Evolutionary conservation across 2,888 invertebrate genomes (phyloP).

Genomic region (Ochlodes sylvanus): DNA sequence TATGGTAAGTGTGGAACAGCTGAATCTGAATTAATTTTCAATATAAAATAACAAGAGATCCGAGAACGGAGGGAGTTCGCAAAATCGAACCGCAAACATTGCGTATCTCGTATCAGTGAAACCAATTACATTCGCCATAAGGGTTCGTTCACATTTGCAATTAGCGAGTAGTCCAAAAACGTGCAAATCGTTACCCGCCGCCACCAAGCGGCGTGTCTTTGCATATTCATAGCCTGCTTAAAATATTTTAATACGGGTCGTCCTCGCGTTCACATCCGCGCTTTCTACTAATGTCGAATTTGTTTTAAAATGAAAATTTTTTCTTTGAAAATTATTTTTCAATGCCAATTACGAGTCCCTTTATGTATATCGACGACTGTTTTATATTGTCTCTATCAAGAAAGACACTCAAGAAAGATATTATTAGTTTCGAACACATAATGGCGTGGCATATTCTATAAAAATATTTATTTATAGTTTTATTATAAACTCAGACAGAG

Average conservation of each 20-base stretch:
- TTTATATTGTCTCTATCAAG: too few species aligned
- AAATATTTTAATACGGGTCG: slow-evolving; percentile 83
- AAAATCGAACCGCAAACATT: slow-evolving; percentile 67
- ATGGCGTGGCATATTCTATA: too few species aligned
- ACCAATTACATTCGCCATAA: slow-evolving; percentile 82
- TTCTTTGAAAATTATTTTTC: slow-evolving; percentile 5
- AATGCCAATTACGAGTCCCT: slow-evolving; percentile 2
- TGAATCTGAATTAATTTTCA: slow-evolving; percentile 32
- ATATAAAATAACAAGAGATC: slow-evolving; percentile 34
- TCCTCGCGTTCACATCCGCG: slow-evolving; percentile 66
- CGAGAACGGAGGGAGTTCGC: slow-evolving; percentile 46
- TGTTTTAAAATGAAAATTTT: slow-evolving; percentile 52
- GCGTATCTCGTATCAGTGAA: slow-evolving; percentile 72
- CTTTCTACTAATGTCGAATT: slow-evolving; percentile 79
- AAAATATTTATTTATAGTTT: too few species aligned
- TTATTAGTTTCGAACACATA: too few species aligned
- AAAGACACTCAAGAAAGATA: too few species aligned
- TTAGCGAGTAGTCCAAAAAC: slow-evolving; percentile 83
- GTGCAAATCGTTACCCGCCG: slow-evolving; percentile 82
- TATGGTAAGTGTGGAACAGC: neutral
- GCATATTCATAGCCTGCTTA: slow-evolving; percentile 85
- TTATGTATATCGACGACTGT: neutral
- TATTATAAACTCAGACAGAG: too few species aligned
- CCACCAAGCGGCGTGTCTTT: slow-evolving; percentile 78
- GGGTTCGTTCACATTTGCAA: slow-evolving; percentile 83